Evolutionary conservation across 2,888 invertebrate species (phyloP).

Genomic region (Thera britannica): DNA sequence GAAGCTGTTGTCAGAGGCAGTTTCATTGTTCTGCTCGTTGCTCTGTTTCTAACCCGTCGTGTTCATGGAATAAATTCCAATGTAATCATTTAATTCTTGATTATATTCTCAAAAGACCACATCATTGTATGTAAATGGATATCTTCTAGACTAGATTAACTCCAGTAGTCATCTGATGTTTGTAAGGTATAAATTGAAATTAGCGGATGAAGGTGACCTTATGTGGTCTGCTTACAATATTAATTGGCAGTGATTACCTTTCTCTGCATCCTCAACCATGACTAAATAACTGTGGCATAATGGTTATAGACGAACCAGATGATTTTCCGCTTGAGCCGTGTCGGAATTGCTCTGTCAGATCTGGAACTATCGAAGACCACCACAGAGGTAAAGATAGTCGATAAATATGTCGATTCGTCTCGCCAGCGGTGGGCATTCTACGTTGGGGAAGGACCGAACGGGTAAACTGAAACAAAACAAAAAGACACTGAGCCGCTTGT

Average conservation of each 20-base stretch:
- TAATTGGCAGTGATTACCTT: neutral
- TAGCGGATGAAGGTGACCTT: too few species aligned
- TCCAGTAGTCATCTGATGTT: too few species aligned
- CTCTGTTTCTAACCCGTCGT: conserved; percentile 16
- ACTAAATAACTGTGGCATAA: neutral
- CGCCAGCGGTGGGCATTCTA: conserved; percentile 49
- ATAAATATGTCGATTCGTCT: conserved; percentile 48
- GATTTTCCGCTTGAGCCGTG: conserved; percentile 10
- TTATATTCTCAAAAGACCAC: neutral
- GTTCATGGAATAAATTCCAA: conserved; percentile 18
- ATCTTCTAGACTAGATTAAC: neutral
- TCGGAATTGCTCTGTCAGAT: conserved; percentile 28
- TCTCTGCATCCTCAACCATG: neutral
- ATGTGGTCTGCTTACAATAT: neutral
- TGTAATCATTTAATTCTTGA: neutral
- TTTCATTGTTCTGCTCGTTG: conserved; percentile 37
- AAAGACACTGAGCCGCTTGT: conserved; percentile 54
- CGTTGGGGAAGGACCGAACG: conserved; percentile 65
- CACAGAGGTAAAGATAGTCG: conserved; percentile 31
- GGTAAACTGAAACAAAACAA: conserved; percentile 48
- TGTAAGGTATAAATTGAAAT: too few species aligned
- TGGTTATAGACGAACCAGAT: neutral
- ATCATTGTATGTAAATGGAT: too few species aligned
- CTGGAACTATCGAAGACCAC: conserved; percentile 12
- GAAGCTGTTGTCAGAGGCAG: conserved; percentile 42